phyloP scores from a whole-genome alignment of 2,888 invertebrate genomes.

The Dolichomitus sp. region DNA sequence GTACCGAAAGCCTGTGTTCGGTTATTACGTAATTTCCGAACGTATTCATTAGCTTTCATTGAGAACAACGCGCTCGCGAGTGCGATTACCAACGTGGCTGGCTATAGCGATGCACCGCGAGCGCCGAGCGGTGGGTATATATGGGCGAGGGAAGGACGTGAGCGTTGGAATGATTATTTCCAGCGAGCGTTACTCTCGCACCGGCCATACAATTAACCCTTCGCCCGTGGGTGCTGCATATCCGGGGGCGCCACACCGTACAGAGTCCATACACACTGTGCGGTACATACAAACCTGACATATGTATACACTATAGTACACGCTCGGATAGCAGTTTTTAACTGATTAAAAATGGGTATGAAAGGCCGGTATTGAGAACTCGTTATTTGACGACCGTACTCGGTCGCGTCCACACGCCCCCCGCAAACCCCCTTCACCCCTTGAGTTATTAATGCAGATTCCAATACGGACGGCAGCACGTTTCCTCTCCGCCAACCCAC shows the following conservation, averaged over 20 bases:
- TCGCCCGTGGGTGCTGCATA: constrained; percentile 52
- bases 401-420: constrained; percentile 53
- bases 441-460: constrained; percentile 63
- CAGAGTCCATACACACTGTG: constrained; percentile 6
- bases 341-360: constrained; percentile 67
- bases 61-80: constrained; percentile 55
- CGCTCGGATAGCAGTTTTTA: constrained; percentile 57
- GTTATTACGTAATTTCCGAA: constrained; percentile 62
- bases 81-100: constrained; percentile 41
- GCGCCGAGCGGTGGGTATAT: not conserved
- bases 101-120: constrained; percentile 3
- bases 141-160: constrained; percentile 26
- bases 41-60: constrained; percentile 65
- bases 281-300: not conserved
- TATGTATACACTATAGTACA: constrained; percentile 15
- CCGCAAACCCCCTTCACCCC: not conserved
- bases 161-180: constrained; percentile 62
- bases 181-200: constrained; percentile 32
- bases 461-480: constrained; percentile 32
- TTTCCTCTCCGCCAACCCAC: constrained; percentile 31
- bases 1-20: constrained; percentile 34
- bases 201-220: constrained; percentile 65
- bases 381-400: constrained; percentile 66
- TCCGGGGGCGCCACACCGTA: constrained; percentile 44
- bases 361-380: constrained; percentile 66